Base-by-base conservation (phyloP, 2,888 invertebrate species). In the Flexamia atlantica region DNA sequence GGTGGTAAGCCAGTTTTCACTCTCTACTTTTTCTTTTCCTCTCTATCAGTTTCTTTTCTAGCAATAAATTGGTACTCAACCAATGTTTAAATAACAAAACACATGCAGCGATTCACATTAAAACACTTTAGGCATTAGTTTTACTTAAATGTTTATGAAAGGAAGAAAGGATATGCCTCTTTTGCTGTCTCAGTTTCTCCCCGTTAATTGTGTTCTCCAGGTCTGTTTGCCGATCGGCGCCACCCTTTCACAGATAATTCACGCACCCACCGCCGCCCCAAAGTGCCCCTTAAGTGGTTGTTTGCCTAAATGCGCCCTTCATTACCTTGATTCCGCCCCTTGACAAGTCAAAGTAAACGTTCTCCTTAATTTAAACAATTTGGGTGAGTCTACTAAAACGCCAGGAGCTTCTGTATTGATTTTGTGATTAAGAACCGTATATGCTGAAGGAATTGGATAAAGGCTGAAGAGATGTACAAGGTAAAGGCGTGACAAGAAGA, bases 231-330 rank as follows among this genome's bases (percentile, higher is more conserved):
- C 64, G 20, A 36, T 42, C 20, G 36, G 72, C 72, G 42, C 64
- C 72, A 72, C 72, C 72, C 72, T 72, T 46, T 46, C 23, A 42
- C 14, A 76, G 42, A 50, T 76, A 76, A 46, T 28, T 76, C 50
- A 76, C 76, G 28, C 72, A 2, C 17, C 70, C 70, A 5, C 30
- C 23, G 3, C 36, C 50, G 28, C 50, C 5, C 36, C 28, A 23
- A 76, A 76, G 76, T 76, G 50, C 28, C 76, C 46, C 76, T 76
- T 76, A 76, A 76, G 76, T 76, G 76, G 40, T 76, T 76, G 76
- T 76, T 76, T 76, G 76, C 28, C 76, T 46, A 46, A 76, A 76
- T 40, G 50, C 50, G 4, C 72, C 76, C 76, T 76, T 76, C 76
- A 46, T 76, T 76, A 76, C 76, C 76, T 76, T 76, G 76, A 76